A percentile compares a stretch with the other conserved stretches of the same genome.
Evolutionary conservation across 2,113 vertebrate species (phyloP).

Genomic region (Macroglossus sobrinus): DNA sequence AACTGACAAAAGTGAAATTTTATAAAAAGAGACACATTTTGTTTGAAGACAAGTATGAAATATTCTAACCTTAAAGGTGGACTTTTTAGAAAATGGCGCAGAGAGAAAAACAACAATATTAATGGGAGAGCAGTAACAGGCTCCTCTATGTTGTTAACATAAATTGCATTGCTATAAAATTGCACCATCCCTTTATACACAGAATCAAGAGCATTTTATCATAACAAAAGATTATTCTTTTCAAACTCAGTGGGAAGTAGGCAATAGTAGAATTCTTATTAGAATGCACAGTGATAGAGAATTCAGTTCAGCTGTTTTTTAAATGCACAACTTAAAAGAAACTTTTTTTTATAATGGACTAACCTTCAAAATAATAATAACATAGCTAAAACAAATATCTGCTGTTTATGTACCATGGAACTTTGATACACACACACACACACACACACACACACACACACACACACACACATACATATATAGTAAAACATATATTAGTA

Average conservation of each 20-base stretch:
- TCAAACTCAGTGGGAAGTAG: slow-evolving; percentile 39
- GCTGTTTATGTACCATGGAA: background rate
- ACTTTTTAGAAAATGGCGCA: slow-evolving; percentile 50
- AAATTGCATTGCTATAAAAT: slow-evolving; percentile 56
- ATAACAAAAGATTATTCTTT: slow-evolving; percentile 70
- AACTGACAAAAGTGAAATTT: slow-evolving; percentile 57
- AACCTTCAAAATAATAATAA: slow-evolving; percentile 50
- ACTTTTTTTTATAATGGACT: slow-evolving; percentile 45
- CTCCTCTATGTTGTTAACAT: slow-evolving; percentile 53
- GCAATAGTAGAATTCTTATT: slow-evolving; percentile 50
- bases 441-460: too few species aligned
- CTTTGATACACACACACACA: too few species aligned
- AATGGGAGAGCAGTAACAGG: slow-evolving; percentile 55
- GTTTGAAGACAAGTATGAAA: slow-evolving; percentile 68
- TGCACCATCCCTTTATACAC: slow-evolving; percentile 16
- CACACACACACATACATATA: too few species aligned
- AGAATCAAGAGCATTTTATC: slow-evolving; percentile 65
- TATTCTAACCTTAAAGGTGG: slow-evolving; percentile 56
- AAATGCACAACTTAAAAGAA: slow-evolving; percentile 51
- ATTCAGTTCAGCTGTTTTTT: slow-evolving; percentile 23
- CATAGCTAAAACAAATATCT: slow-evolving; percentile 33
- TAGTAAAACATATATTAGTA: background rate
- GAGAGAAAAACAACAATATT: slow-evolving; percentile 54
- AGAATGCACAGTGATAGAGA: slow-evolving; percentile 41
- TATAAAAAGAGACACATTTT: slow-evolving; percentile 62